Conservation (phyloP, 2,113 vertebrate species). For the Mesitornis unicolor region DNA sequence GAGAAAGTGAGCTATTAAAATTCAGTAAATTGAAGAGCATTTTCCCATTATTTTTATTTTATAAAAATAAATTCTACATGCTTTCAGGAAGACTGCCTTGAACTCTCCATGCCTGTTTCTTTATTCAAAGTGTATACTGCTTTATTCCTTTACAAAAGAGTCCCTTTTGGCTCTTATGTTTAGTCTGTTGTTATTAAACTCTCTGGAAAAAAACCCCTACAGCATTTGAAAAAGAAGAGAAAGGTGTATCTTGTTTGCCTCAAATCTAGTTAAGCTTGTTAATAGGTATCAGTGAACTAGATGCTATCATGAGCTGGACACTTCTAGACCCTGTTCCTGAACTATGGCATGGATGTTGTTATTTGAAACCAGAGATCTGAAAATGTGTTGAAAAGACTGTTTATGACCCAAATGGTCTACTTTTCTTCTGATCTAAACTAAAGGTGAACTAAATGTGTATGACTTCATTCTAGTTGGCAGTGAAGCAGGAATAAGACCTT, state of each 20-base stretch:
- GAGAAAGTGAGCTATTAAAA: not conserved
- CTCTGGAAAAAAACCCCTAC: not conserved
- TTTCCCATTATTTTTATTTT: not conserved
- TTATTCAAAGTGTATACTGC: not conserved
- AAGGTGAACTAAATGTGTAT: not conserved
- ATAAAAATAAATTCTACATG: not conserved
- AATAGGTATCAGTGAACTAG: not conserved
- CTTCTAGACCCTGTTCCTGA: not conserved
- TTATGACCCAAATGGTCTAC: not conserved
- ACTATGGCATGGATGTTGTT: not conserved
- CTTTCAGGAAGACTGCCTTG: not conserved
- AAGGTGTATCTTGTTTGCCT: not conserved
- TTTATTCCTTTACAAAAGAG: not conserved
- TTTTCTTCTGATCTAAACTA: not conserved
- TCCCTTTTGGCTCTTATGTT: not conserved
- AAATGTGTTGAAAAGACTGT: not conserved
- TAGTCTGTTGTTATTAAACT: not conserved
- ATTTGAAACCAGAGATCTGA: not conserved
- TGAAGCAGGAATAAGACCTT: not conserved
- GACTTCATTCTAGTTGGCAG: not conserved
- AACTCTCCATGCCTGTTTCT: not conserved
- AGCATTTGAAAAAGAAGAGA: not conserved
- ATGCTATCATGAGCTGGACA: not conserved
- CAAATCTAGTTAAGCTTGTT: not conserved
- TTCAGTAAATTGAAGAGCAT: not conserved